phyloP scores from a whole-genome alignment of 2,113 vertebrate species.

The Etia nguti region DNA sequence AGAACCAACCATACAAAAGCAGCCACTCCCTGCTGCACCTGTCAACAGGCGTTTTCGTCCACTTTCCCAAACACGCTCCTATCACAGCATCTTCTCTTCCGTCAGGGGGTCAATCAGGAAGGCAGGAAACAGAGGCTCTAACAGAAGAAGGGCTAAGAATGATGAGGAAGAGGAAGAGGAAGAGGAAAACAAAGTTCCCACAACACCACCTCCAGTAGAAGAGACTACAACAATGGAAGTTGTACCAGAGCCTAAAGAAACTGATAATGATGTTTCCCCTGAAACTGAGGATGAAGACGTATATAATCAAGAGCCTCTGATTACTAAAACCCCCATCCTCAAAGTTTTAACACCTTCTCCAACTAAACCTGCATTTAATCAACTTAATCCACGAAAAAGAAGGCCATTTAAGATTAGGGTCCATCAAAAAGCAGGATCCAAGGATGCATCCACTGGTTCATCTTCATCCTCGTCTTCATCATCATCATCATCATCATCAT shows the following conservation, averaged over 20 bases:
- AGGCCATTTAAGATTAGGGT: constrained; percentile 53
- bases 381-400: not conserved
- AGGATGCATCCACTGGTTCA: constrained; percentile 1
- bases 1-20: not conserved
- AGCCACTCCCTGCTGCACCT: constrained; percentile 42
- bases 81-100: constrained; percentile 73
- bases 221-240: constrained; percentile 40
- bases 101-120: constrained; percentile 69
- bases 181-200: constrained; percentile 9
- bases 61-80: constrained; percentile 69
- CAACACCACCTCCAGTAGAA: constrained; percentile 26
- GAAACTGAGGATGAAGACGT: constrained; percentile 33
- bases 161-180: constrained; percentile 10
- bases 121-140: constrained; percentile 10
- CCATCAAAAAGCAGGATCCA: constrained; percentile 47
- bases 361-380: constrained; percentile 14
- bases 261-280: constrained; percentile 48
- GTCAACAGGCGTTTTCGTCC: constrained; percentile 55
- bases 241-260: constrained; percentile 31
- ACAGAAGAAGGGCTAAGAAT: constrained; percentile 37
- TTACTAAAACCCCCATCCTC: constrained; percentile 35
- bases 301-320: not conserved
- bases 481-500: constrained; percentile 9
- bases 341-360: constrained; percentile 46
- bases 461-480: constrained; percentile 20